These are phyloP conservation scores for Plumapathes pennacea DNA, from an alignment of 92 coral and sea anemone species.

Conservation along the genomic window DNA sequence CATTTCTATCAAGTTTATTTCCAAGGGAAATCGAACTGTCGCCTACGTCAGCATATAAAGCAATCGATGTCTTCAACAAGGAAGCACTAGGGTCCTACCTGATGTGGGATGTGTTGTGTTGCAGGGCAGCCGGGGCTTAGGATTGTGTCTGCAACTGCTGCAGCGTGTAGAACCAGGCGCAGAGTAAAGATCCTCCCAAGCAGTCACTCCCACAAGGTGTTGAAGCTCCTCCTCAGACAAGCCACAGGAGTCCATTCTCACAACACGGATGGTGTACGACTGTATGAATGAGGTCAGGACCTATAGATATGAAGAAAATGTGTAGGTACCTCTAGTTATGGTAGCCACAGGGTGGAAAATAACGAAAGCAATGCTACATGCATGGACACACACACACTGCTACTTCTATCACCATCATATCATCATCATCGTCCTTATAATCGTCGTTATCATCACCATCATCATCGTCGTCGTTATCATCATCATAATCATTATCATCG, in stretches of 20 bases:
- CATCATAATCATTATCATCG: background rate
- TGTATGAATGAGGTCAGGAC: constrained; percentile 39
- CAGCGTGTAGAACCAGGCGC: constrained; percentile 52
- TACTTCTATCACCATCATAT: too few relatives aligned
- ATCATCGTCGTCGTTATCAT: background rate
- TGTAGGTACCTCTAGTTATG: background rate
- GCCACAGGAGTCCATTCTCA: constrained; percentile 74
- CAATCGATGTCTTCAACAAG: too few relatives aligned
- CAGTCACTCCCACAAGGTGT: constrained; percentile 28
- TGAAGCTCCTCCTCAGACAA: constrained; percentile 45
- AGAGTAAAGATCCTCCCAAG: constrained; percentile 31
- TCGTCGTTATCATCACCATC: background rate
- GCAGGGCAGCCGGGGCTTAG: constrained; percentile 40
- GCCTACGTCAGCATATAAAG: too few relatives aligned
- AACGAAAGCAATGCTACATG: too few relatives aligned
- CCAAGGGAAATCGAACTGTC: too few relatives aligned
- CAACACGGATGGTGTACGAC: constrained; percentile 56
- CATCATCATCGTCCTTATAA: background rate
- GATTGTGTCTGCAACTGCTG: constrained; percentile 66
- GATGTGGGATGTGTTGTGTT: too few relatives aligned
- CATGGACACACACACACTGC: too few relatives aligned
- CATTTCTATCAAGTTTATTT: too few relatives aligned
- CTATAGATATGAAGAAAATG: constrained; percentile 11
- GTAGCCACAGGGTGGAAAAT: background rate
- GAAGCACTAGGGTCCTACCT: too few relatives aligned